A percentile compares a stretch with the other conserved stretches of the same genome.
These are phyloP conservation scores for Drosophila yakuba DNA, from an alignment of 1,140 invertebrate species.

Conservation along the genomic window DNA sequence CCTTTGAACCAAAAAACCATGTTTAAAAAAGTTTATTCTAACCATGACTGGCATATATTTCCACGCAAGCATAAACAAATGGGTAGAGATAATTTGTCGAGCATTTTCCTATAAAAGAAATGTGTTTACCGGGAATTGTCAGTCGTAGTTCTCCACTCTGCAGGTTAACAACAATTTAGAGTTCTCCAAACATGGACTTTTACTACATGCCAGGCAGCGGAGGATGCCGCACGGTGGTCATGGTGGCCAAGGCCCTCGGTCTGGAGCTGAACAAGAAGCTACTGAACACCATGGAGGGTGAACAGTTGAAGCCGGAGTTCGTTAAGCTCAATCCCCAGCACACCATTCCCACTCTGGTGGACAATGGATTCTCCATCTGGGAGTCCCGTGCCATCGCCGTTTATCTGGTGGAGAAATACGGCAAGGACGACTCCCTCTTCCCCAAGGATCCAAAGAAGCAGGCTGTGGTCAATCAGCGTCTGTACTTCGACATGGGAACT, in stretches of 20 bases:
- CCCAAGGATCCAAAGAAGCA: slow-evolving; percentile 86
- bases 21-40: too few species aligned
- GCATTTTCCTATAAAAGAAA: not conserved
- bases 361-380: slow-evolving; percentile 62
- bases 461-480: slow-evolving; percentile 86
- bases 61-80: too few species aligned
- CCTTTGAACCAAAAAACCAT: too few species aligned
- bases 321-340: slow-evolving; percentile 77
- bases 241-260: slow-evolving; percentile 84
- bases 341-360: slow-evolving; percentile 72
- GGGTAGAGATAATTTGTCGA: too few species aligned
- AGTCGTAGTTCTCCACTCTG: not conserved
- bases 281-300: slow-evolving; percentile 86
- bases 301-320: slow-evolving; percentile 89
- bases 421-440: slow-evolving; percentile 85
- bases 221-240: slow-evolving; percentile 84
- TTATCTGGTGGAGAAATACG: slow-evolving; percentile 71
- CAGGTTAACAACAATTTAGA: not conserved
- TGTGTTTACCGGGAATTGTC: not conserved
- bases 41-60: too few species aligned
- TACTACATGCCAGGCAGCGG: slow-evolving; percentile 53
- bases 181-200: slow-evolving; percentile 31
- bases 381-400: slow-evolving; percentile 68
- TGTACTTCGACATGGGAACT: slow-evolving; percentile 87
- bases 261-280: slow-evolving; percentile 84